Evolutionary conservation across 2,888 invertebrate genomes (phyloP).

Genomic region (Cenopis cana): DNA sequence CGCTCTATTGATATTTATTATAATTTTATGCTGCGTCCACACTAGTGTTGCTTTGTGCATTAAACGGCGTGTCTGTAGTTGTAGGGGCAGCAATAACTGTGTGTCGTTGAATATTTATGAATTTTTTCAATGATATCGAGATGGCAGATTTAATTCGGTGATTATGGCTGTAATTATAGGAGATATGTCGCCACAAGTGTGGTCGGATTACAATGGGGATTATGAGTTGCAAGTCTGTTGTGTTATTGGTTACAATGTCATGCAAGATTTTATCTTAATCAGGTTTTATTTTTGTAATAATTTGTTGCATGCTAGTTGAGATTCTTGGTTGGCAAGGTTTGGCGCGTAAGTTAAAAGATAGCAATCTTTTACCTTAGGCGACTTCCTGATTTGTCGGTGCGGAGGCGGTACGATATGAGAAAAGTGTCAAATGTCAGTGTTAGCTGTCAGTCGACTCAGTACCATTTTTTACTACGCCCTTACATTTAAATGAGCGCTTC

Average conservation of each 20-base stretch:
- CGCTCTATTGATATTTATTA: slow-evolving; percentile 77
- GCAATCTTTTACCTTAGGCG: too few relatives aligned
- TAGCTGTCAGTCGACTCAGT: too few relatives aligned
- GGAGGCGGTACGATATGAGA: too few relatives aligned
- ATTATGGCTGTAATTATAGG: slow-evolving; percentile 71
- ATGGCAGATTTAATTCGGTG: slow-evolving; percentile 70
- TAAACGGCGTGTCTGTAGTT: slow-evolving; percentile 76
- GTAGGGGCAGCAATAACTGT: slow-evolving; percentile 66
- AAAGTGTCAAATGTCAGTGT: too few relatives aligned
- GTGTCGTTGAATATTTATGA: slow-evolving; percentile 69
- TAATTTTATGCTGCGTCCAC: slow-evolving; percentile 82
- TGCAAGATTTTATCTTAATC: slow-evolving; percentile 31
- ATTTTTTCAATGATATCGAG: slow-evolving; percentile 62
- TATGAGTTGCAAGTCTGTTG: slow-evolving; percentile 25
- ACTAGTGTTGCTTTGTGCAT: slow-evolving; percentile 71
- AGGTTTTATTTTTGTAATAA: not conserved
- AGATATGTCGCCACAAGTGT: slow-evolving; percentile 52
- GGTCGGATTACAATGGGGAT: slow-evolving; percentile 44
- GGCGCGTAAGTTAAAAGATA: too few relatives aligned
- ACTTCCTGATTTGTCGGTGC: too few relatives aligned
- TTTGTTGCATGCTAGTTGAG: not conserved
- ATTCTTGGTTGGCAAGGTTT: too few relatives aligned
- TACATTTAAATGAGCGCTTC: too few relatives aligned
- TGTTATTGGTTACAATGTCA: slow-evolving; percentile 26
- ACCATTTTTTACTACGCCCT: too few relatives aligned